A percentile compares a stretch with the other conserved stretches of the same genome.
These are phyloP conservation scores for Drosophila pachea DNA, from an alignment of 1,140 invertebrate genomes.

Conservation along the genomic window DNA sequence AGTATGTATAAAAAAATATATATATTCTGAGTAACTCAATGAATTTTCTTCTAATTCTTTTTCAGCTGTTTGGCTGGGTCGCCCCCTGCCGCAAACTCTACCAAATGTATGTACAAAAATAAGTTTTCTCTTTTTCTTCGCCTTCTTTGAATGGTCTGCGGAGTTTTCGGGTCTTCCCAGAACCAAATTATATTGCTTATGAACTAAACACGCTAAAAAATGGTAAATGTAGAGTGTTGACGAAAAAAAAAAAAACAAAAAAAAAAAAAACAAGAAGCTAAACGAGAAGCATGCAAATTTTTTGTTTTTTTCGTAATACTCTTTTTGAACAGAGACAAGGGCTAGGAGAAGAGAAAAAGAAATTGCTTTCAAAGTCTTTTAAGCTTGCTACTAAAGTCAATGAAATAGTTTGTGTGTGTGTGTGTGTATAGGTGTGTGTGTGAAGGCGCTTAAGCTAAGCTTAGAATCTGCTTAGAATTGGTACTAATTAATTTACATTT, in stretches of 20 bases:
- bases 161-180: slow-evolving; percentile 9
- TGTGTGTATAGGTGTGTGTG: not conserved
- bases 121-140: slow-evolving; percentile 8
- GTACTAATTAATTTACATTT: slow-evolving; percentile 34
- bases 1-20: slow-evolving; percentile 50
- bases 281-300: slow-evolving; percentile 32
- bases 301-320: slow-evolving; percentile 59
- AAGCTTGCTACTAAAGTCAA: slow-evolving; percentile 50
- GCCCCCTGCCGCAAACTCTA: slow-evolving; percentile 11
- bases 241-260: slow-evolving; percentile 22
- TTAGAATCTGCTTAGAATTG: slow-evolving; percentile 14
- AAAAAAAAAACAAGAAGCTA: too few species aligned
- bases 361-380: slow-evolving; percentile 28
- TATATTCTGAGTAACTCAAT: slow-evolving; percentile 58
- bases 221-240: not conserved
- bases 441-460: slow-evolving; percentile 31
- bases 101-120: slow-evolving; percentile 53
- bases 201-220: slow-evolving; percentile 67
- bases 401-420: slow-evolving; percentile 21
- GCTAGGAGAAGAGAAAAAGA: not conserved
- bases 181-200: slow-evolving; percentile 46
- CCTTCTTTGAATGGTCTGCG: slow-evolving; percentile 21
- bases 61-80: slow-evolving; percentile 14
- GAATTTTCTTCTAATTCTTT: not conserved
- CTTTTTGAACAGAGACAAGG: slow-evolving; percentile 52